Evolutionary conservation across 2,113 vertebrate genomes (phyloP).

Genomic region (Zosterops japonicus): DNA sequence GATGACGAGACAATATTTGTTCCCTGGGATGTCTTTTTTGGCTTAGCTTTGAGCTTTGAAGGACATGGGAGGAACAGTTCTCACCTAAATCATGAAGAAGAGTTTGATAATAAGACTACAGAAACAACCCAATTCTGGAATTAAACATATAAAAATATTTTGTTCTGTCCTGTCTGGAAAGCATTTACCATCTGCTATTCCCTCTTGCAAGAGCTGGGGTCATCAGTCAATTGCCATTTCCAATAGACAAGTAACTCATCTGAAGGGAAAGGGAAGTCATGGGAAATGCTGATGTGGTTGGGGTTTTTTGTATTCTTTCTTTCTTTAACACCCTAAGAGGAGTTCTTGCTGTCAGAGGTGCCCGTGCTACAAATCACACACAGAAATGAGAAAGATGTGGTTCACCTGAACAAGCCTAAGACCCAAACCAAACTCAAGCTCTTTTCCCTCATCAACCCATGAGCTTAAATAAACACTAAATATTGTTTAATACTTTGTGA

Average conservation of each 20-base stretch:
- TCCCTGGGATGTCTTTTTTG: neutral
- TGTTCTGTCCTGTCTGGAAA: neutral
- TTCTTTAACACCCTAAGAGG: neutral
- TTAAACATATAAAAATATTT: neutral
- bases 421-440: neutral
- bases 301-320: accelerated
- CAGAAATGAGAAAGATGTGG: neutral
- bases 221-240: neutral
- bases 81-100: neutral
- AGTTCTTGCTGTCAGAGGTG: neutral
- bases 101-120: neutral
- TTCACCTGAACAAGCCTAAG: neutral
- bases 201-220: neutral
- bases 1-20: neutral
- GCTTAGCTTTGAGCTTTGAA: neutral
- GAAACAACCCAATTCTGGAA: neutral
- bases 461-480: neutral
- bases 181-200: neutral
- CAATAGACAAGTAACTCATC: neutral
- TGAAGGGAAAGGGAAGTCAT: neutral
- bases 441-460: neutral
- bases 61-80: neutral
- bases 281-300: neutral
- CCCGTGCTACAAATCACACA: neutral
- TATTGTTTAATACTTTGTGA: neutral